Evolutionary conservation across 2,797 vertebrate species (phyloP).

Genomic region (Phataginus tetradactyla): DNA sequence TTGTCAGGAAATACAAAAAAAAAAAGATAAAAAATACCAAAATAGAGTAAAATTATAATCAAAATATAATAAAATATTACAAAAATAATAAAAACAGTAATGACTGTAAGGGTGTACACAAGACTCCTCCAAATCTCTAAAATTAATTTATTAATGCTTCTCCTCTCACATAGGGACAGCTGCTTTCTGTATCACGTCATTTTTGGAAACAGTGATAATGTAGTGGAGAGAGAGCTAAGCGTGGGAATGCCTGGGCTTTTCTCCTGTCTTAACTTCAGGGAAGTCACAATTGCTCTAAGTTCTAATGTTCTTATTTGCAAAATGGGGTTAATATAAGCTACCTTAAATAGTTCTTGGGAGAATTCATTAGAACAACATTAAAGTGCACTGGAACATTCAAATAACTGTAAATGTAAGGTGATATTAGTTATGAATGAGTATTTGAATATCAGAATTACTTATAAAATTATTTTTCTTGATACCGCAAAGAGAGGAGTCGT

Average conservation of each 20-base stretch:
- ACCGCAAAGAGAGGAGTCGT: neutral
- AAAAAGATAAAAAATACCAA: no score
- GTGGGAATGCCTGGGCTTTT: neutral
- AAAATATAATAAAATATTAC: no score
- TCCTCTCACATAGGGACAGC: neutral
- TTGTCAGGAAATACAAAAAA: neutral
- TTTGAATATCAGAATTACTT: neutral
- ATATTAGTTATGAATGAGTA: neutral
- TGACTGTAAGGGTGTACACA: neutral
- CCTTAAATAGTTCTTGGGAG: neutral
- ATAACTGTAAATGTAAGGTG: neutral
- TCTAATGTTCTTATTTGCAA: neutral
- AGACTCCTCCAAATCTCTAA: neutral
- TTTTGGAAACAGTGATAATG: neutral
- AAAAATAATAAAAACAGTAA: neutral
- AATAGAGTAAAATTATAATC: no score
- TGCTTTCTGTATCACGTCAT: neutral
- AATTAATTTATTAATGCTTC: constrained; percentile 12
- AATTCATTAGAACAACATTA: neutral
- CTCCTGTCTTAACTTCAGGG: neutral
- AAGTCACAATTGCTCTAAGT: neutral
- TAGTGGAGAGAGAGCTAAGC: neutral
- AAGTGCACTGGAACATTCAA: neutral
- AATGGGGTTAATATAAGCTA: neutral
- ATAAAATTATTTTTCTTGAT: neutral